phyloP scores from a whole-genome alignment of 2,113 vertebrate species.

The Australoheros scitulus region DNA sequence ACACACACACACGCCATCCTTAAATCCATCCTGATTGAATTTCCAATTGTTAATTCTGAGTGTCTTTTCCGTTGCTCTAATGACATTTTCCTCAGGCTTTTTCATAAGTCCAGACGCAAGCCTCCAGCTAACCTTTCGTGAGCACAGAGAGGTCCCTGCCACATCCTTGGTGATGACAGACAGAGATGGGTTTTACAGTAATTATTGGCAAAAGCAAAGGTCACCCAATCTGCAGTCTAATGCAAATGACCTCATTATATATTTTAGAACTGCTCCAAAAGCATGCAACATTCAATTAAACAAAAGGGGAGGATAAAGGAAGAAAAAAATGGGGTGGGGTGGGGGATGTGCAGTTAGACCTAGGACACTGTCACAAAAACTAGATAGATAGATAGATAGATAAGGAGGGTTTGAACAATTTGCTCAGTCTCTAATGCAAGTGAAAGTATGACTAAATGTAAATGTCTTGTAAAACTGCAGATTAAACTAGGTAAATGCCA shows the following conservation, averaged over 20 bases:
- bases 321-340: background rate
- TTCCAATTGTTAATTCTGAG: slow-evolving; percentile 73
- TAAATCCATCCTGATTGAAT: slow-evolving; percentile 73
- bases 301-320: slow-evolving; percentile 43
- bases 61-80: slow-evolving; percentile 75
- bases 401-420: background rate
- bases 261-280: slow-evolving; percentile 79
- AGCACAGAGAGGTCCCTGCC: slow-evolving; percentile 72
- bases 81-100: slow-evolving; percentile 79
- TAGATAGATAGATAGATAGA: background rate
- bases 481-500: slow-evolving; percentile 60
- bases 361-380: background rate
- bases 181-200: slow-evolving; percentile 81
- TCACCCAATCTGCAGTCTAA: slow-evolving; percentile 84
- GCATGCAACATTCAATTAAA: slow-evolving; percentile 83
- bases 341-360: background rate
- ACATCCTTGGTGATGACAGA: slow-evolving; percentile 75
- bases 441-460: slow-evolving; percentile 48
- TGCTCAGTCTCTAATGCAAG: background rate
- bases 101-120: slow-evolving; percentile 81
- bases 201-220: slow-evolving; percentile 91
- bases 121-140: slow-evolving; percentile 81
- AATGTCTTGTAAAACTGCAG: slow-evolving; percentile 60
- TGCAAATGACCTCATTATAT: slow-evolving; percentile 88
- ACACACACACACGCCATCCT: slow-evolving; percentile 24